phyloP scores from a whole-genome alignment of 2,113 vertebrate genomes.

The Bagarius yarrelli region DNA sequence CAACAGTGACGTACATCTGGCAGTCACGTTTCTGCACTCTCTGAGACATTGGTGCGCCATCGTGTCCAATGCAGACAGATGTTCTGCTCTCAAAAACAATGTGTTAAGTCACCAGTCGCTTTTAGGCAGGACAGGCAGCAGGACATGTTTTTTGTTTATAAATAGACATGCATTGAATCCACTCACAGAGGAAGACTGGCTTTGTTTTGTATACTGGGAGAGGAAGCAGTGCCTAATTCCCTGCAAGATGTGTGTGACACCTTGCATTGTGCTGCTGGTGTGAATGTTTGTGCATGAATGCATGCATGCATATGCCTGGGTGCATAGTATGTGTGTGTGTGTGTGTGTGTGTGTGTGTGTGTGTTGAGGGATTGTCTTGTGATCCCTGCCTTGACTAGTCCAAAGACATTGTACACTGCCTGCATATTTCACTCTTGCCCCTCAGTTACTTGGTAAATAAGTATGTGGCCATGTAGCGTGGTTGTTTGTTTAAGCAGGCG shows the following conservation, averaged over 20 bases:
- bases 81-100: conserved; percentile 67
- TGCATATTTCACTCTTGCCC: not conserved
- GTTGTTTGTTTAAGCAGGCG: conserved; percentile 22
- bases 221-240: conserved; percentile 73
- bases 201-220: conserved; percentile 71
- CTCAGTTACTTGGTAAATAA: not conserved
- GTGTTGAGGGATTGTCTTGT: conserved; percentile 40
- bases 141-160: conserved; percentile 68
- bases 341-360: conserved; percentile 18
- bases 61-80: conserved; percentile 43
- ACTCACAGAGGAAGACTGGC: conserved; percentile 64
- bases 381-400: conserved; percentile 22
- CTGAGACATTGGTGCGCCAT: conserved; percentile 17
- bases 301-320: conserved; percentile 32
- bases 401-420: conserved; percentile 33
- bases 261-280: conserved; percentile 63
- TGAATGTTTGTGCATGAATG: conserved; percentile 45
- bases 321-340: conserved; percentile 41
- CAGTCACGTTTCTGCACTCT: not conserved
- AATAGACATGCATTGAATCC: conserved; percentile 57
- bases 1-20: conserved; percentile 7
- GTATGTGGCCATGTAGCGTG: conserved; percentile 4
- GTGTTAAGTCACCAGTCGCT: conserved; percentile 34
- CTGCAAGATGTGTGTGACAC: conserved; percentile 71
- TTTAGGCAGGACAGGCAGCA: conserved; percentile 56